Base-by-base conservation (phyloP, 1,140 invertebrate species). In the Drosophila asahinai region DNA sequence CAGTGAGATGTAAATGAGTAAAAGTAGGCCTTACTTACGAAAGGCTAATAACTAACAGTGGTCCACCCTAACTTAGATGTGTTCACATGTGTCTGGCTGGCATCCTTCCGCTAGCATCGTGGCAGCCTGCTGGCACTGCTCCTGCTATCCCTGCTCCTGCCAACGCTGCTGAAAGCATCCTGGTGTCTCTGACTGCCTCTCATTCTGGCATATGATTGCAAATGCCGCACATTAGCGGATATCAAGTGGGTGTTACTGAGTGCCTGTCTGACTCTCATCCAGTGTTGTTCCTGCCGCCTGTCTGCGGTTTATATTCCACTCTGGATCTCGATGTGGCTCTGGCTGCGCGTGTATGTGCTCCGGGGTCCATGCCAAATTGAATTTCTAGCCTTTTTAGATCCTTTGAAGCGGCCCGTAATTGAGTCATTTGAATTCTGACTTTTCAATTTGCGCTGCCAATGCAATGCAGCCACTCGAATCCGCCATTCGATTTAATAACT, bases 221-320 rank as follows among this genome's bases (percentile, higher is more conserved):
- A 90, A 89, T 89, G 86, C 86, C 86, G 86, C 86, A 89, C 86
- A 89, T 89, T 89, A 89, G 86, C 86, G 86, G 86, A 89, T 89
- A 89, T 89, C 86, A 89, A 89, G 86, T 89, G 86, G 86, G 86
- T 89, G 86, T 90, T 89, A 82, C 78, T 84, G 86, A 89, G 86
- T 83, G 81, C 77, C 68, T 82, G 59, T 72, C 79, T 86, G 80
- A 60, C 82, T 62, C 68, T 33, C 60, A 43, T 42, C 33, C 38
- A 62, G 70, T 43, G 57, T 70, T 63, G 58, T 61, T 49, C 47
- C 60, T 57, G 60, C 52, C 57, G 66, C 59, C 64, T 71, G 64
- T 74, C 79, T 78, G 77, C 77, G 76, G 76, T 78, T 80, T 73
- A 79, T 80, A 61, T 77, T 71, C 58, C 72, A 66, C 64, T 65